Conservation (phyloP, 2,888 invertebrate species). For the Apodemia duryi region DNA sequence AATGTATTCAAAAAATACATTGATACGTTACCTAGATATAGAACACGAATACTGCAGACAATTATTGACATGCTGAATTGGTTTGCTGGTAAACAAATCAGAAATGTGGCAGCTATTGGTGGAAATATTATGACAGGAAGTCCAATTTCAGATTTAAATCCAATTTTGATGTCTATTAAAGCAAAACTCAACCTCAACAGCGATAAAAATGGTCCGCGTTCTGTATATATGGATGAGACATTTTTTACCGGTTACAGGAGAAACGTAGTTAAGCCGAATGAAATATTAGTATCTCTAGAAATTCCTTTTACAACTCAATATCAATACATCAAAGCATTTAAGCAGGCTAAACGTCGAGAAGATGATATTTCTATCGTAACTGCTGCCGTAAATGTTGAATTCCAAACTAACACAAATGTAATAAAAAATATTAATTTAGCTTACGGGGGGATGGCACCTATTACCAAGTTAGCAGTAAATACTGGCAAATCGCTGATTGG, state of each 20-base stretch:
- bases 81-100: slow-evolving; percentile 97
- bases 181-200: slow-evolving; percentile 85
- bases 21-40: slow-evolving; percentile 72
- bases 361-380: slow-evolving; percentile 96
- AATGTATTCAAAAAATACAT: slow-evolving; percentile 81
- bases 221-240: slow-evolving; percentile 84
- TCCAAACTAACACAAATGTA: slow-evolving; percentile 72
- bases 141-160: slow-evolving; percentile 97
- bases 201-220: slow-evolving; percentile 71
- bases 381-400: slow-evolving; percentile 84
- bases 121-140: slow-evolving; percentile 98
- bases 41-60: slow-evolving; percentile 83
- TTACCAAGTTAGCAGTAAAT: slow-evolving; percentile 87
- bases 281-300: slow-evolving; percentile 85
- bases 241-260: slow-evolving; percentile 91
- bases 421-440: slow-evolving; percentile 83
- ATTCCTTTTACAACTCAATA: slow-evolving; percentile 84
- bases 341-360: slow-evolving; percentile 91
- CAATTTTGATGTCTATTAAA: slow-evolving; percentile 91
- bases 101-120: slow-evolving; percentile 95
- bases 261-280: slow-evolving; percentile 84
- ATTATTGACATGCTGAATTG: slow-evolving; percentile 92
- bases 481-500: slow-evolving; percentile 81
- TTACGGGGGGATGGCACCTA: slow-evolving; percentile 97
- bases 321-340: slow-evolving; percentile 87